Evolutionary conservation across 2,113 vertebrate genomes (phyloP).

Genomic region (Anas platyrhynchos): DNA sequence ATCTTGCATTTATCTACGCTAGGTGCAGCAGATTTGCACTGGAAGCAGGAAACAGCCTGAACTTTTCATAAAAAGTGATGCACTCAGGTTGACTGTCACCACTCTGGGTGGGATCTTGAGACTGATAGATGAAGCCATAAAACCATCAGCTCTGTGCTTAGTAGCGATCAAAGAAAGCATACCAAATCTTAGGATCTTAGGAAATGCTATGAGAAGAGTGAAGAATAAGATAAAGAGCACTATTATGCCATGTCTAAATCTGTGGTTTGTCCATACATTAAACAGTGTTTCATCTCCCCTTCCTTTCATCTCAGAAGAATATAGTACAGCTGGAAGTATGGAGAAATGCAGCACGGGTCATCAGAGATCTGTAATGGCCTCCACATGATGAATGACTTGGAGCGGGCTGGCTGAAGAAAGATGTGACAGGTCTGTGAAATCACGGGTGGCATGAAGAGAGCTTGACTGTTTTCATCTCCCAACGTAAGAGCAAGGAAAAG

Average conservation of each 20-base stretch:
- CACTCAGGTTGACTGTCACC: background rate
- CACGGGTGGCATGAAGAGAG: background rate
- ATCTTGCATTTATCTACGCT: too few species aligned
- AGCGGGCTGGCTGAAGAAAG: background rate
- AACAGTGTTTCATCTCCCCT: background rate
- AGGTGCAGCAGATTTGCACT: background rate
- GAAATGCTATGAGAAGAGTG: background rate
- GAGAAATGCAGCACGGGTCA: rapidly evolving
- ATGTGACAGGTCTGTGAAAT: background rate
- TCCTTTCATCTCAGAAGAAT: background rate
- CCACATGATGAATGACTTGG: background rate
- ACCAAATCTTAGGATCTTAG: background rate
- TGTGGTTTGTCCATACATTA: background rate
- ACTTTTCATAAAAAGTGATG: background rate
- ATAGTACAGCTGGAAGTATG: background rate
- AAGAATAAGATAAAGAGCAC: background rate
- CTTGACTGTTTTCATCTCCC: background rate
- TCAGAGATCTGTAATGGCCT: background rate
- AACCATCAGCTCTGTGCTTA: background rate
- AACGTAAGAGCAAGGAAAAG: background rate
- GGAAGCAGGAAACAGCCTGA: background rate
- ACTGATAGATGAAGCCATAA: background rate
- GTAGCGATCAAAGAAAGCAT: background rate
- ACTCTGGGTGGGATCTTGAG: background rate
- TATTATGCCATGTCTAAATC: background rate